phyloP scores from a whole-genome alignment of 1,140 invertebrate genomes.

The Sitodiplosis mosellana region DNA sequence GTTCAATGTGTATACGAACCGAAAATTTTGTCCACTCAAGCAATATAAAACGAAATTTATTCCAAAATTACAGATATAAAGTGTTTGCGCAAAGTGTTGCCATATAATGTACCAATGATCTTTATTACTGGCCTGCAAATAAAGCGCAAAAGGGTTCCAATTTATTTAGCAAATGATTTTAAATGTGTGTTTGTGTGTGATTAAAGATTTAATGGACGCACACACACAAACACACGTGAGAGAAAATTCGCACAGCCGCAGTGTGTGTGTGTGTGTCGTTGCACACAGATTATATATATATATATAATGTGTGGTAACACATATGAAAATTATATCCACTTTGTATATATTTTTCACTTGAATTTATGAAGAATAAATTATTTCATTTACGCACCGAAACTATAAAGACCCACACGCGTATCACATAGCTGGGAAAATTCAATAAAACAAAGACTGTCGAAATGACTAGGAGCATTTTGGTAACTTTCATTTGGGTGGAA shows the following conservation, averaged over 20 bases:
- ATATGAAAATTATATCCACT: too few relatives aligned
- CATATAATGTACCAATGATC: conserved; percentile 14
- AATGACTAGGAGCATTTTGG: conserved; percentile 63
- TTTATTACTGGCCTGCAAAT: not conserved
- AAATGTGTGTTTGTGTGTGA: too few relatives aligned
- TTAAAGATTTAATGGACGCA: too few relatives aligned
- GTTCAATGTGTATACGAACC: too few relatives aligned
- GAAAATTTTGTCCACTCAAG: conserved; percentile 61
- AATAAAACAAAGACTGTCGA: conserved; percentile 60
- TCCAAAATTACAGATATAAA: conserved; percentile 69
- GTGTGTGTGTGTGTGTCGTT: too few relatives aligned
- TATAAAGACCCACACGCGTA: conserved; percentile 39
- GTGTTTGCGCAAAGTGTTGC: conserved; percentile 22
- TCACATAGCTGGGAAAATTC: conserved; percentile 53
- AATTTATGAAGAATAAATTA: not conserved
- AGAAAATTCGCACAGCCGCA: too few relatives aligned
- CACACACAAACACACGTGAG: too few relatives aligned
- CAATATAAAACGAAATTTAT: conserved; percentile 78
- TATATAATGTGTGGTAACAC: not conserved
- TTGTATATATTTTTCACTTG: too few relatives aligned
- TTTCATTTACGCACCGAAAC: conserved; percentile 28
- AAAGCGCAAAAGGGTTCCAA: not conserved
- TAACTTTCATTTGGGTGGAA: conserved; percentile 47
- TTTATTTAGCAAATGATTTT: too few relatives aligned
- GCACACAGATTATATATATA: too few relatives aligned